Percentiles rank a stretch among this genome's conserved stretches.
phyloP scores from a whole-genome alignment of 2,797 vertebrate species.

The Pipistrellus kuhlii region DNA sequence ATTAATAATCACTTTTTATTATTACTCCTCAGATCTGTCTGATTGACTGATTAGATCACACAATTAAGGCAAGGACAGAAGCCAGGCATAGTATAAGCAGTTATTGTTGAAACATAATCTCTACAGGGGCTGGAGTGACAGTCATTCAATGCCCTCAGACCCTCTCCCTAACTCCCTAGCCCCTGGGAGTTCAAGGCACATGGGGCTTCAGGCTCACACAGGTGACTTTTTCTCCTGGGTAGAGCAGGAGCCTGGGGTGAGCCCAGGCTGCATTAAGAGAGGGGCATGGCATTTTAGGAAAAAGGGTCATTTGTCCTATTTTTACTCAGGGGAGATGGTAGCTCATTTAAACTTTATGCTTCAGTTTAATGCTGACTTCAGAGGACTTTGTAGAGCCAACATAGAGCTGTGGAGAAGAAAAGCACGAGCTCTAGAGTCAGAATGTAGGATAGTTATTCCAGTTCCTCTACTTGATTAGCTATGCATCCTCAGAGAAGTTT shows the following conservation, averaged over 20 bases:
- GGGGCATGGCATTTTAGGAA: background rate
- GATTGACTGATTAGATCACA: background rate
- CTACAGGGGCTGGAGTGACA: background rate
- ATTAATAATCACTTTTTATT: slow-evolving; percentile 62
- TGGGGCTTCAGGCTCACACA: background rate
- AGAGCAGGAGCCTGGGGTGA: background rate
- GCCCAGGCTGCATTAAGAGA: background rate
- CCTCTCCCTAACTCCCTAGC: no score
- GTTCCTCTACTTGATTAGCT: background rate
- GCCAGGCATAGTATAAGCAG: background rate
- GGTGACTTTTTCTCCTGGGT: background rate
- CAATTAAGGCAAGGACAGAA: slow-evolving; percentile 27
- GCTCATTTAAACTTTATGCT: background rate
- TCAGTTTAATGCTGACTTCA: background rate
- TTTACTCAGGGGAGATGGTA: background rate
- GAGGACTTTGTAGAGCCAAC: background rate
- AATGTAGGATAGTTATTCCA: background rate
- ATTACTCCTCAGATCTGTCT: background rate
- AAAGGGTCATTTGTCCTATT: background rate
- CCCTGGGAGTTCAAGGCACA: background rate
- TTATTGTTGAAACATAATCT: background rate
- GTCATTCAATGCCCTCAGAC: background rate
- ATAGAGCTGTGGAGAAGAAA: background rate
- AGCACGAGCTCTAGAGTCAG: background rate
- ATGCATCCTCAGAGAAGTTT: background rate